Conservation (phyloP, 2,888 invertebrate species). For the Eilema sororculum region DNA sequence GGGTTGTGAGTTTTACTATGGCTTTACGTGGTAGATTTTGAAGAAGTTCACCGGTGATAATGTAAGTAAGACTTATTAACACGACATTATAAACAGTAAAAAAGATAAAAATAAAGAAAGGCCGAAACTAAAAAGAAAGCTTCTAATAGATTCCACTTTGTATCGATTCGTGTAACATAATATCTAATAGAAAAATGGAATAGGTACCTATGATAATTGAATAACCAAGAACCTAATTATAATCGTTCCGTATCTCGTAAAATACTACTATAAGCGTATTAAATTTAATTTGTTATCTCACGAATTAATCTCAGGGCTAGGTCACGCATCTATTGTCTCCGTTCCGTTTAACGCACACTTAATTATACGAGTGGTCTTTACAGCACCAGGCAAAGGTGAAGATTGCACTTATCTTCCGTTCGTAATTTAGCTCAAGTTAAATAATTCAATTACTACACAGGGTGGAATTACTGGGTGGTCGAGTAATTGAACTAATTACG, state of each 20-base stretch:
- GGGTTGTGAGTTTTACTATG: too few relatives aligned
- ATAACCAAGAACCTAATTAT: conserved; percentile 29
- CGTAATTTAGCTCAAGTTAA: conserved; percentile 74
- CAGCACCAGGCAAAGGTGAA: conserved; percentile 70
- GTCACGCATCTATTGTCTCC: conserved; percentile 72
- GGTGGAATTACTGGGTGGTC: conserved; percentile 79
- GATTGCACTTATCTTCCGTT: conserved; percentile 63
- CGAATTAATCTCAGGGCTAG: conserved; percentile 56
- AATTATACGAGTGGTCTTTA: conserved; percentile 69
- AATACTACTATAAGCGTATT: conserved; percentile 46
- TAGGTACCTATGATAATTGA: conserved; percentile 14
- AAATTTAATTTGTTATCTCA: conserved; percentile 56
- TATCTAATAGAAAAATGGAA: conserved; percentile 5
- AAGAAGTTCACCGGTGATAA: too few relatives aligned
- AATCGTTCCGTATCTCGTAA: conserved; percentile 38
- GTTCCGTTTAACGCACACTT: conserved; percentile 70
- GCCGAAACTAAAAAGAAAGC: neutral
- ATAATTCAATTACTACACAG: conserved; percentile 77
- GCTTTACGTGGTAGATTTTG: too few relatives aligned
- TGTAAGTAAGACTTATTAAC: too few relatives aligned
- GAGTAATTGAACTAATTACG: conserved; percentile 84
- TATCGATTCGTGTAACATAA: conserved; percentile 14
- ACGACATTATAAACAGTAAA: neutral
- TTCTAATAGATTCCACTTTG: neutral
- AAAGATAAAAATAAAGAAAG: neutral